Conservation (phyloP, 2,888 invertebrate species). For the Odontocerum albicorne region DNA sequence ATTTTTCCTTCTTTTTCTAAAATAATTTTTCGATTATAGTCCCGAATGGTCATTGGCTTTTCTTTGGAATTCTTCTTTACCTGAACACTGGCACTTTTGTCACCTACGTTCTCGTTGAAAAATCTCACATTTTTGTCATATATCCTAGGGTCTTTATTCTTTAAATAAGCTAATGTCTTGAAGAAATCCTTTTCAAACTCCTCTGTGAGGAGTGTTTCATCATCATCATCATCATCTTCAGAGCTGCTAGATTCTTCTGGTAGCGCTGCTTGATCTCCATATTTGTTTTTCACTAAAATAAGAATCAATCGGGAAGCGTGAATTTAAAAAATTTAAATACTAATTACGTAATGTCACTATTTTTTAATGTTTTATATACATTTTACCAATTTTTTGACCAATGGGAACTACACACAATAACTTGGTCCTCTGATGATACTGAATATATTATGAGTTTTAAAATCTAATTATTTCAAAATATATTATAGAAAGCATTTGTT, state of each 20-base stretch:
- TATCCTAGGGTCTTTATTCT: conserved; percentile 86
- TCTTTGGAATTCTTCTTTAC: conserved; percentile 49
- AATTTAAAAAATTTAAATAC: too few species aligned
- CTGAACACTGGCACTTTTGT: conserved; percentile 31
- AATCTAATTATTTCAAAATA: too few species aligned
- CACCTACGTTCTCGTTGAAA: conserved; percentile 51
- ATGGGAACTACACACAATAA: too few species aligned
- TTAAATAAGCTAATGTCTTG: conserved; percentile 80
- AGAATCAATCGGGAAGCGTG: too few species aligned
- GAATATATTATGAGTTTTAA: too few species aligned
- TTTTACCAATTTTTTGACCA: too few species aligned
- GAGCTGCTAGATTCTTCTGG: conserved; percentile 54
- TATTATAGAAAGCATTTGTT: too few species aligned
- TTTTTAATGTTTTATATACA: too few species aligned
- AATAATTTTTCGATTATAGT: conserved; percentile 77
- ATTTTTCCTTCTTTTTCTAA: conserved; percentile 59
- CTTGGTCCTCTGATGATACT: too few species aligned
- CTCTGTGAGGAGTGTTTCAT: conserved; percentile 60
- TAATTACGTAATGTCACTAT: too few species aligned
- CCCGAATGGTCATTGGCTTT: conserved; percentile 69
- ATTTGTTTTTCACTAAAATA: conserved; percentile 69
- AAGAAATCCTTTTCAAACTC: conserved; percentile 84
- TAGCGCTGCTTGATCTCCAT: conserved; percentile 61
- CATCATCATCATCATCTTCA: conserved; percentile 70
- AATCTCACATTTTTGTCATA: conserved; percentile 77